A percentile compares a stretch with the other conserved stretches of the same genome.
Evolutionary conservation across 2,113 vertebrate species (phyloP).

Genomic region (Delphinapterus leucas): DNA sequence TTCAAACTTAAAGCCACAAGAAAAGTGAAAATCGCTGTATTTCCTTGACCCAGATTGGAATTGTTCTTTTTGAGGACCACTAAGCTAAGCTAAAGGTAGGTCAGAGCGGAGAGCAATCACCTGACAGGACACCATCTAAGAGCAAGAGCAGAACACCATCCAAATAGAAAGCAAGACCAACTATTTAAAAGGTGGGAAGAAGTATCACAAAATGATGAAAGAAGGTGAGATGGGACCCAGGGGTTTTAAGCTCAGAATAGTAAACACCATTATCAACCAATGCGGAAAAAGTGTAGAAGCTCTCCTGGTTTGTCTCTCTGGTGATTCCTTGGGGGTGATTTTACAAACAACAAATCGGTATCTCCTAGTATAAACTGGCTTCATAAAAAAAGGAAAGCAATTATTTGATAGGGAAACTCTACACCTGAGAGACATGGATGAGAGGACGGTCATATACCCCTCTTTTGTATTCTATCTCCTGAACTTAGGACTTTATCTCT

Average conservation of each 20-base stretch:
- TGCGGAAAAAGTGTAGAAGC: background rate
- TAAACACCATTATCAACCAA: background rate
- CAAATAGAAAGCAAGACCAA: background rate
- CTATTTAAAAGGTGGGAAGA: background rate
- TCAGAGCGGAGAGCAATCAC: background rate
- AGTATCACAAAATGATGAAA: background rate
- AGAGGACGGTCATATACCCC: background rate
- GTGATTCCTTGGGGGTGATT: background rate
- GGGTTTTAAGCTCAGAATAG: background rate
- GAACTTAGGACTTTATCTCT: background rate
- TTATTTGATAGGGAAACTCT: slow-evolving; percentile 17
- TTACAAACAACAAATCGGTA: background rate
- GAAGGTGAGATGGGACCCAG: background rate
- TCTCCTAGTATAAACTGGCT: background rate
- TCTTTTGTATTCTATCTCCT: background rate
- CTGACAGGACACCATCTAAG: background rate
- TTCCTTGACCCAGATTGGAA: background rate
- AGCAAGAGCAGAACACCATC: background rate
- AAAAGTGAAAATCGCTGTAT: background rate
- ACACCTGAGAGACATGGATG: background rate
- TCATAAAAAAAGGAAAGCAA: slow-evolving; percentile 14
- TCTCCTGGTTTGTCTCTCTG: background rate
- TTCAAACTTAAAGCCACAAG: background rate
- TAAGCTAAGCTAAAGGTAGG: background rate
- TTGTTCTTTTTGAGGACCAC: background rate